Base-by-base conservation (phyloP, 2,888 invertebrate genomes). In the Chymomyza amoena region DNA sequence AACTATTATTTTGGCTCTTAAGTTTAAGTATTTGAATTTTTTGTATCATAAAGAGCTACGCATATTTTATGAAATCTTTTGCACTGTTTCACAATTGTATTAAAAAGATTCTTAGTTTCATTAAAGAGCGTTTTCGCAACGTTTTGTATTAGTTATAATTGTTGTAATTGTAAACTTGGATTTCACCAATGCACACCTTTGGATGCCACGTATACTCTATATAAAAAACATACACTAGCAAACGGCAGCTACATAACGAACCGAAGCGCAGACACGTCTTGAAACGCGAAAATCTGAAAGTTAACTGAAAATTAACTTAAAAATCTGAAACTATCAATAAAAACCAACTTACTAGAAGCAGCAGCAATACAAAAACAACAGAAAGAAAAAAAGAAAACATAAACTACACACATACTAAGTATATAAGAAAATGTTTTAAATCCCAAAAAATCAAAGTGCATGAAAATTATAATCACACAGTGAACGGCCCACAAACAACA, bases 401-500 rank as follows among this genome's bases (percentile, higher is more conserved):
- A 84, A 80, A 86, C 76, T 81, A 74, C 75, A 73, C 75, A 74
- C 64, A 72, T 59, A 76, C 50, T 13, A 13, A 1, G 13, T 10
- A 77, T 54, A 76, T 73, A 69, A 77, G 18, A 81, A 76, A 76
- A 78, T 82, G 76, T 78, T 80, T 81, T 75, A 86, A 90, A 89
- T 89, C 88, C 90, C 88, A 89, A 90, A 90, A 90, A 90, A 89
- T 87, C 89, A 90, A 89, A 90, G 77, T 89, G 89, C 90, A 90
- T 90, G 90, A 90, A 90, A 90, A 90, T 90, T 89, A 90, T 90
- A 88, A 90, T 89, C 82, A 87, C 80, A 80, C 51, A 72, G 69
- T 69, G 32, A 64, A 16, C 28, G 28, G 56, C n/a, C 20, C 52
- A 76, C 76, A 73, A 73, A 76, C 78, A 76, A 73, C 72, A 69